Conservation (phyloP, 2,113 vertebrate species). For the Pelecanoides urinatrix region DNA sequence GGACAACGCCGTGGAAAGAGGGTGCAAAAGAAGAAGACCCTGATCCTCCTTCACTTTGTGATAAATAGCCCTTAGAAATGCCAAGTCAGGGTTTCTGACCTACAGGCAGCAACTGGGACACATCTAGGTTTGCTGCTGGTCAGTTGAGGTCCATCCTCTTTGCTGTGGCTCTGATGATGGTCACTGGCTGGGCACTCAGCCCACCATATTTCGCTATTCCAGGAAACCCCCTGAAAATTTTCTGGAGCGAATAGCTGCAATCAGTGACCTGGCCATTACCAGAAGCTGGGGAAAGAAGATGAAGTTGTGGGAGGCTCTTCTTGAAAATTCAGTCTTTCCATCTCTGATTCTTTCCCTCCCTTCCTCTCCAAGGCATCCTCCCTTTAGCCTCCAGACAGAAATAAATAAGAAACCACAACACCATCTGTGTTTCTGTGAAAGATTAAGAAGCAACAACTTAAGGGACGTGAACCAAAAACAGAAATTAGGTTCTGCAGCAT, state of each 20-base stretch:
- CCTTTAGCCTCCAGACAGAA: background rate
- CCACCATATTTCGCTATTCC: background rate
- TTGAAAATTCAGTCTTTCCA: slow-evolving; percentile 11
- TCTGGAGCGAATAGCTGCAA: background rate
- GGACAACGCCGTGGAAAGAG: background rate
- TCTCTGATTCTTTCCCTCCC: background rate
- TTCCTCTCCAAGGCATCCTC: background rate
- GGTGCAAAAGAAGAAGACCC: no score
- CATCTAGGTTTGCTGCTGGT: background rate
- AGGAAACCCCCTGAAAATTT: background rate
- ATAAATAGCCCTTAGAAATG: background rate
- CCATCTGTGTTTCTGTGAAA: background rate
- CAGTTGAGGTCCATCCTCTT: background rate
- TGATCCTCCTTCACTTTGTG: background rate
- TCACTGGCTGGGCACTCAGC: background rate
- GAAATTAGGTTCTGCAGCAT: background rate
- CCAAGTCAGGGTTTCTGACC: background rate
- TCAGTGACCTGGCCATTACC: background rate
- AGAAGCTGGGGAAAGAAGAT: background rate
- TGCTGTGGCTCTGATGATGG: background rate
- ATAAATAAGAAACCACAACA: background rate
- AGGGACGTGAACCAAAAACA: background rate
- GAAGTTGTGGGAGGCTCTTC: background rate
- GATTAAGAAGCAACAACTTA: background rate
- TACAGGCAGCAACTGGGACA: background rate